Base-by-base conservation (phyloP, 2,113 vertebrate genomes). In the Pelecanoides urinatrix region DNA sequence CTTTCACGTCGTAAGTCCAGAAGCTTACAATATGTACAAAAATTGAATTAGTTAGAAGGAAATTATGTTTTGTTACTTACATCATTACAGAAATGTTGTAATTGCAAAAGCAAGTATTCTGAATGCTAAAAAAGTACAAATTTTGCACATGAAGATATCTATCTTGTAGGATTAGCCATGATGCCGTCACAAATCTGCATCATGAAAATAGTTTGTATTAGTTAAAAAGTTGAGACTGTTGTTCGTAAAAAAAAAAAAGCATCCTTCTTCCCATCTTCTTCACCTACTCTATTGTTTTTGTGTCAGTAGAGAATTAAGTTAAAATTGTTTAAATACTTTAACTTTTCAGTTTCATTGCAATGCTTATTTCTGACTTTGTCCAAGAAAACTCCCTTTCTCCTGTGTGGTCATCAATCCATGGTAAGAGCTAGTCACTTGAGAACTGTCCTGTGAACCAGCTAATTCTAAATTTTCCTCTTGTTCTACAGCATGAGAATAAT, bases 401-500 rank as follows among this genome's bases (percentile, higher is more conserved):
- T 53, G 9, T 47, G 11, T 7, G 11, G 25, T 34, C 87, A 71
- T 47, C 56, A 56, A 32, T n/a, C 0, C 0, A 10, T n/a, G 10
- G 1, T 21, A 25, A 32, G 8, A 20, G 27, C 23, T 20, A 29
- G 45, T 42, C 30, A 47, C 45, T 53, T 15, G 8, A 30, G 21
- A 76, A 55, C 53, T 59, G 86, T 30, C 34, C 58, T 62, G 4
- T 52, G 29, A 12, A 9, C 7, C 49, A 92, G 44, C 26, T 26
- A 83, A 70, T 29, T 50, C 16, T 16, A 53, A 20, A 10, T 29
- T 81, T 71, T 85, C 32, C 52, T 90, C 73, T 98, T 97, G 32
- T 96, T 96, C 67, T 83, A 71, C 97, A 99, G 99, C 99, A 99
- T 68, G 99, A 99, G 92, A 99, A 99, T 95, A 98, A 99, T 91